A percentile compares a stretch with the other conserved stretches of the same genome.
Evolutionary conservation across 2,888 invertebrate genomes (phyloP).

Genomic region (Heteropelma amictum): DNA sequence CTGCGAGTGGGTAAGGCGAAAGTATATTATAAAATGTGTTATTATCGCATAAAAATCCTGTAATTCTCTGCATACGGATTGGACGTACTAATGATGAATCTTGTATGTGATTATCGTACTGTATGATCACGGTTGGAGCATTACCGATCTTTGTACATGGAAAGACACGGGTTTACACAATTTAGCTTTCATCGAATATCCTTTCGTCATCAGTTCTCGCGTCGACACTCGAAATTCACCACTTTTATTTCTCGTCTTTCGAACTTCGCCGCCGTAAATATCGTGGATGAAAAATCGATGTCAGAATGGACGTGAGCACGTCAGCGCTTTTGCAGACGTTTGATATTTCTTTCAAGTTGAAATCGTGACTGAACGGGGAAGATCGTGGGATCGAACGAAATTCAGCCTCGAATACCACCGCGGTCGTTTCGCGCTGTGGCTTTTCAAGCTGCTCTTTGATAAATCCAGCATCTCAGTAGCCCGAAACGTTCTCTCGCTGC

Average conservation of each 20-base stretch:
- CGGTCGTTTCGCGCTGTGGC: conserved; percentile 54
- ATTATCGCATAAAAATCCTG: background rate
- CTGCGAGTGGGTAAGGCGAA: background rate
- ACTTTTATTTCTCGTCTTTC: conserved; percentile 8
- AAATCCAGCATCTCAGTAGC: conserved; percentile 23
- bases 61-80: conserved; percentile 26
- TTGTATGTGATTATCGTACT: conserved; percentile 26
- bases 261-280: background rate
- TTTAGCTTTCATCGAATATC: conserved; percentile 25
- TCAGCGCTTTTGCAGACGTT: conserved; percentile 32
- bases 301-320: conserved; percentile 15
- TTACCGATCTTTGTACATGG: background rate
- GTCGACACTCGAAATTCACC: conserved; percentile 40
- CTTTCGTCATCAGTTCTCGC: conserved; percentile 25
- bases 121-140: background rate
- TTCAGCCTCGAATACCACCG: conserved; percentile 57
- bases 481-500: conserved; percentile 24
- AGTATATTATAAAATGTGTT: background rate
- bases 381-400: conserved; percentile 68
- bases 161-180: conserved; percentile 15
- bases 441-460: conserved; percentile 14
- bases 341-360: conserved; percentile 55
- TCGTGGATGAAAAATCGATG: conserved; percentile 18
- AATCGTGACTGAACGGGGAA: conserved; percentile 56
- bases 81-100: conserved; percentile 5